A percentile compares a stretch with the other conserved stretches of the same genome.
phyloP scores from a whole-genome alignment of 1,140 invertebrate species.

The Mizuhopecten yessoensis region DNA sequence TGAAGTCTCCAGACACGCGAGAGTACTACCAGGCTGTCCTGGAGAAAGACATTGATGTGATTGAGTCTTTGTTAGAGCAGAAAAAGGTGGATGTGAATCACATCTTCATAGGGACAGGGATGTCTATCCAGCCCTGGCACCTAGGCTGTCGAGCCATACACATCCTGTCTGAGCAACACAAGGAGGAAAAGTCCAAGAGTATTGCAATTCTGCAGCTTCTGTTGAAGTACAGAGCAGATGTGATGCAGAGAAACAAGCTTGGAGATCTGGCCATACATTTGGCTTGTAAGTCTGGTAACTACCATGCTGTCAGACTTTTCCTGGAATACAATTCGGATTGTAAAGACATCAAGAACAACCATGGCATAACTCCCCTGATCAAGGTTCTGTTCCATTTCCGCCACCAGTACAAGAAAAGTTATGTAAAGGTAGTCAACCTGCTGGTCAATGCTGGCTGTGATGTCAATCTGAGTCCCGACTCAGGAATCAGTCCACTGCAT shows the following conservation, averaged over 20 bases:
- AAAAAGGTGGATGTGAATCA: constrained; percentile 66
- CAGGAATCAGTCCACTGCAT: constrained; percentile 70
- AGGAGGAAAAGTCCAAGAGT: background rate
- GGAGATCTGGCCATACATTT: constrained; percentile 71
- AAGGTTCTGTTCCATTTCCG: constrained; percentile 69
- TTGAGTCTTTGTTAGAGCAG: constrained; percentile 58
- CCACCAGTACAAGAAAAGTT: constrained; percentile 60
- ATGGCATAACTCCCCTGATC: constrained; percentile 72
- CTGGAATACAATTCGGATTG: constrained; percentile 57
- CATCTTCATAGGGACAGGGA: constrained; percentile 64
- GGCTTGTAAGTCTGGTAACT: constrained; percentile 69
- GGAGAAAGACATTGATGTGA: constrained; percentile 59
- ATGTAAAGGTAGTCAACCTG: constrained; percentile 66
- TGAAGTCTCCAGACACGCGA: background rate
- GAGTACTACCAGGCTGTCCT: constrained; percentile 64
- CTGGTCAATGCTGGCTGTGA: constrained; percentile 67
- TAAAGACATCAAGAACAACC: constrained; percentile 69
- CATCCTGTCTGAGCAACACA: constrained; percentile 65
- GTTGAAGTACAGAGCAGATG: constrained; percentile 64
- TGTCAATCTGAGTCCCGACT: constrained; percentile 68
- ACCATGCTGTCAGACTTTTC: constrained; percentile 64
- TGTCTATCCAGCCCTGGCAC: constrained; percentile 63
- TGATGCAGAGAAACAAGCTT: constrained; percentile 65
- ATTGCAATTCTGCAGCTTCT: constrained; percentile 58
- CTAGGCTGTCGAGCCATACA: constrained; percentile 66